Conservation (phyloP, 2,797 vertebrate genomes). For the Sebastes alutus region DNA sequence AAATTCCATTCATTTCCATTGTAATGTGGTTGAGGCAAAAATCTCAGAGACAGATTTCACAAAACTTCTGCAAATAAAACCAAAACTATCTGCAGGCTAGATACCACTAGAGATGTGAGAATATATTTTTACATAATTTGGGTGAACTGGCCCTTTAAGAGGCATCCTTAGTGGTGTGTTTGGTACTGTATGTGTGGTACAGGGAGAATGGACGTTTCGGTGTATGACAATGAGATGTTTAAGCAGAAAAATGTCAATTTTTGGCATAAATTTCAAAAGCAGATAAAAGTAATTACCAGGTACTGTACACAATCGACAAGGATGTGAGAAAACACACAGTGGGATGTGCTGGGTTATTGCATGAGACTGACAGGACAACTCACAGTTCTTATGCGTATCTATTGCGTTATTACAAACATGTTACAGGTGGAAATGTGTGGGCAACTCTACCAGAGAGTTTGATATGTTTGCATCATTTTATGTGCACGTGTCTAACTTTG, state of each 20-base stretch:
- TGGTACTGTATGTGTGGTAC: conserved; percentile 1
- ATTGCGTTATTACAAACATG: conserved; percentile 29
- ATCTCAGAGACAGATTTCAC: not conserved
- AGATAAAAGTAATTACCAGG: conserved; percentile 19
- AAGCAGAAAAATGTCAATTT: conserved; percentile 1
- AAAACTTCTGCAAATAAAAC: not conserved
- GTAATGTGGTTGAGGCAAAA: not conserved
- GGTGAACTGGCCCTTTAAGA: conserved; percentile 17
- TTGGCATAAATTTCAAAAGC: conserved; percentile 21
- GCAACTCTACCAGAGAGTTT: conserved; percentile 79
- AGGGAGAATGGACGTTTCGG: not conserved
- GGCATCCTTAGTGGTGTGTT: conserved; percentile 6
- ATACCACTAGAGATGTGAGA: not conserved
- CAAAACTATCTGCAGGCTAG: not conserved
- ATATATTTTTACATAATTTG: not conserved
- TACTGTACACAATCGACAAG: conserved; percentile 21
- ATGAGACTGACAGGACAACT: conserved; percentile 12
- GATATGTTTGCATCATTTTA: conserved; percentile 37
- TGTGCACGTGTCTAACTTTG: conserved; percentile 29
- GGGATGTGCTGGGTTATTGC: not conserved
- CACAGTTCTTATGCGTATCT: conserved; percentile 30
- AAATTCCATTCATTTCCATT: not conserved
- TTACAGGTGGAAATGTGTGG: conserved; percentile 53
- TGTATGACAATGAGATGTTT: conserved; percentile 11
- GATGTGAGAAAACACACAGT: conserved; percentile 20